Conservation (phyloP, 35 echinoderm and acorn worm genomes). For the Heliocidaris tuberculata region DNA sequence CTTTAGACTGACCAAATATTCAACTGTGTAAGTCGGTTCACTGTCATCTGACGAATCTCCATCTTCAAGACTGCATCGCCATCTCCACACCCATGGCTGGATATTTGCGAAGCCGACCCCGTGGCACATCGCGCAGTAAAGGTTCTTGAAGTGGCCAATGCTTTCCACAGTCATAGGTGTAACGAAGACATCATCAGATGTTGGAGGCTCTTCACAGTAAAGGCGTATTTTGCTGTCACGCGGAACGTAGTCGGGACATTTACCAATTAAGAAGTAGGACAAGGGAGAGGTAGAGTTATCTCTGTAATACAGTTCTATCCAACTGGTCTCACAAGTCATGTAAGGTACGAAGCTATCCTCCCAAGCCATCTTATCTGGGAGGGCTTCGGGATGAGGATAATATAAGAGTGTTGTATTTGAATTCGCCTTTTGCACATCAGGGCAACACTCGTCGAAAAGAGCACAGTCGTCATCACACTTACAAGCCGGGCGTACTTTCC, state of each 20-base stretch:
- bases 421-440: not conserved
- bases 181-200: not conserved
- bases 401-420: not conserved
- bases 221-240: not conserved
- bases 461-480: conserved; percentile 26
- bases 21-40: not conserved
- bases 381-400: not conserved
- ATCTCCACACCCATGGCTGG: not conserved
- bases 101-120: conserved; percentile 15
- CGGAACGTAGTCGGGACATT: conserved; percentile 9
- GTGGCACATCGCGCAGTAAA: conserved; percentile 58
- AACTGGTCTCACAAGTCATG: not conserved
- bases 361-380: not conserved
- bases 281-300: not conserved
- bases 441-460: not conserved
- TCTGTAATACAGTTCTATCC: not conserved
- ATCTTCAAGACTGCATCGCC: not conserved
- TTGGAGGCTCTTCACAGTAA: conserved; percentile 26
- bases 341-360: not conserved
- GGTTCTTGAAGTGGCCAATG: conserved; percentile 49
- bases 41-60: not conserved
- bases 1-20: not conserved
- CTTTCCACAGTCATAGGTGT: conserved; percentile 9
- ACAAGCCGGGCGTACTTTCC: not conserved
- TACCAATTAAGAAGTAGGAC: not conserved